phyloP scores from a whole-genome alignment of 1,140 invertebrate species.

The Euwallacea fornicatus region DNA sequence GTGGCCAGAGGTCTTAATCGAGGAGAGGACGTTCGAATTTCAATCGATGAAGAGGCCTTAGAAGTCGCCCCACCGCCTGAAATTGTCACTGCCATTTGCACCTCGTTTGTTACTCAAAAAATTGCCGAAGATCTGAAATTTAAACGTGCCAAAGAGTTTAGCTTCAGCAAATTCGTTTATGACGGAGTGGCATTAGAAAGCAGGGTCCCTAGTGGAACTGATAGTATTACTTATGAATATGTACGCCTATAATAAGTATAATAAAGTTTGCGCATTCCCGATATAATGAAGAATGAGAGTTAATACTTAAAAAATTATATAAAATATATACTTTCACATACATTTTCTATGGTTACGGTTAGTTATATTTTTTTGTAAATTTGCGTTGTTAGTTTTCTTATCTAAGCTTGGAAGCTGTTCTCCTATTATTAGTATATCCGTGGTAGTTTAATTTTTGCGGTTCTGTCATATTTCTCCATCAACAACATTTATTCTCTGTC shows the following conservation, averaged over 20 bases:
- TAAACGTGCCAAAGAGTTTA: neutral
- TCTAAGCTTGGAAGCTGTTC: too few species aligned
- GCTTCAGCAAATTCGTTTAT: slow-evolving; percentile 20
- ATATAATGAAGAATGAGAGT: too few species aligned
- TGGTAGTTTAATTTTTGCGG: too few species aligned
- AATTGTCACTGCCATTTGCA: slow-evolving; percentile 63
- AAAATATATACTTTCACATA: too few species aligned
- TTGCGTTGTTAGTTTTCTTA: too few species aligned
- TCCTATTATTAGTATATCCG: too few species aligned
- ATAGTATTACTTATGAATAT: slow-evolving; percentile 31
- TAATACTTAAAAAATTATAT: too few species aligned
- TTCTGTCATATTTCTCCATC: too few species aligned
- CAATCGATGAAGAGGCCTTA: slow-evolving; percentile 39
- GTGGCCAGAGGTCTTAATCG: slow-evolving; percentile 57
- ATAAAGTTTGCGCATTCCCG: neutral
- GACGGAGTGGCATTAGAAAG: slow-evolving; percentile 7
- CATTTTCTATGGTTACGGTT: too few species aligned
- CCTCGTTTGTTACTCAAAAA: slow-evolving; percentile 59
- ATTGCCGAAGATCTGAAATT: slow-evolving; percentile 60
- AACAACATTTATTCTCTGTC: too few species aligned
- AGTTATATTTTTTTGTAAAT: too few species aligned
- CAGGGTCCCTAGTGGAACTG: neutral
- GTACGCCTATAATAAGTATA: slow-evolving; percentile 15
- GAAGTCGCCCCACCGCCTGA: slow-evolving; percentile 55
- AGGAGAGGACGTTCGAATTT: slow-evolving; percentile 53